phyloP scores from a whole-genome alignment of 2,113 vertebrate genomes.

The Burhinus bistriatus region DNA sequence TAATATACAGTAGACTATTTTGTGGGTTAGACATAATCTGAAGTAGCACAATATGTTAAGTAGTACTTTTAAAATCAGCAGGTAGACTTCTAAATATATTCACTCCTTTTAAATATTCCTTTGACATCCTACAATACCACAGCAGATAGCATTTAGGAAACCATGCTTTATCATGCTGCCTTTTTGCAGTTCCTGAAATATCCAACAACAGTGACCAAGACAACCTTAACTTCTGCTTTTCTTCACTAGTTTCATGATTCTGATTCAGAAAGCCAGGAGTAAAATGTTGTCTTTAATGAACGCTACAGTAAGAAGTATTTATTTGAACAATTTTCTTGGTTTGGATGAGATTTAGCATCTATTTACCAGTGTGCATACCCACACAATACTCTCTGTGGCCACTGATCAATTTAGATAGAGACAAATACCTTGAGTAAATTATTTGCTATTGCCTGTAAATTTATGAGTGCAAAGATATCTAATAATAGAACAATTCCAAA shows the following conservation, averaged over 20 bases:
- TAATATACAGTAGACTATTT: neutral
- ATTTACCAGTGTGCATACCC: neutral
- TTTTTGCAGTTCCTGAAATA: neutral
- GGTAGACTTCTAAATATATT: neutral
- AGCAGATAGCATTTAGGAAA: neutral
- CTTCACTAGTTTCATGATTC: neutral
- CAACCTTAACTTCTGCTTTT: neutral
- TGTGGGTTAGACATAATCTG: neutral
- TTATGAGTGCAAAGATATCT: neutral
- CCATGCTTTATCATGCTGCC: neutral
- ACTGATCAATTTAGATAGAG: neutral
- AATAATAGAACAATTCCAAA: neutral
- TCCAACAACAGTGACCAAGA: neutral
- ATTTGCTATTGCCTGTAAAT: conserved; percentile 11
- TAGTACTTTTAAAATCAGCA: neutral
- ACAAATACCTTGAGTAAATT: neutral
- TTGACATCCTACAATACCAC: neutral
- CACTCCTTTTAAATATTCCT: neutral
- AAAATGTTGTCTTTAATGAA: neutral
- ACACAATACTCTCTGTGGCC: neutral
- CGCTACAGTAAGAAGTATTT: neutral
- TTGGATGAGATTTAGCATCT: neutral
- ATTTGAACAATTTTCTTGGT: neutral
- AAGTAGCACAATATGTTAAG: neutral
- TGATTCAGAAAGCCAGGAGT: neutral